Evolutionary conservation across 2,113 vertebrate genomes (phyloP), one percentile per base, ranked within the genome.

Genomic region (Malurus cyaneus): DNA sequence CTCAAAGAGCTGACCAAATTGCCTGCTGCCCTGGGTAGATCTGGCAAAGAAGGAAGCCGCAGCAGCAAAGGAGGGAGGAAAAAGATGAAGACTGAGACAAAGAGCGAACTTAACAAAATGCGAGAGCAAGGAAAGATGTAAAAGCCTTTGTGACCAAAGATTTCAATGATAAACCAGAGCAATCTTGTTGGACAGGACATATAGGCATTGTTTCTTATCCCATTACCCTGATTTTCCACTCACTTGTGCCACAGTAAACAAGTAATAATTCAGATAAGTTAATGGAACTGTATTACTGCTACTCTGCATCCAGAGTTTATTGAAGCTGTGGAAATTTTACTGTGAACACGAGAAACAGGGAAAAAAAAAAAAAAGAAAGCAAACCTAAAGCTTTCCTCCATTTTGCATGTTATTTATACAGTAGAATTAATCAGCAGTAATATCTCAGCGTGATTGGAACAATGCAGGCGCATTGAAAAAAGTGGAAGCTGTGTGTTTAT

Each of bases 401-500:
- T 91, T 96, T 92, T 95, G 39, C 26, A 17, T 69, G 69, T 66
- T 96, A 60, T 95, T 95, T 91, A 18, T 84, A n/a, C 41, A 65
- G 67, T 47, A 83, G 41, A 74, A 77, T 85, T 97, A 94, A 96
- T 93, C 95, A 80, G 90, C 32, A 91, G 50, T 77, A 80, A 88
- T 94, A 84, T 95, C 90, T 89, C 67, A 49, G 62, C 66, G 71
- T 1, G 36, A 59, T 42, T 82, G 88, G 88, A 94, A 96, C 93
- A 94, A 92, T 86, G 94, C 71, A 91, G 46, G 36, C 1, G 0
- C 60, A 89, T 24, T 96, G 72, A 93, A 91, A 95, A 92, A 91
- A 77, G 85, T 94, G 95, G 94, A 96, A 92, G 84, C 57, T 80
- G 59, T 94, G 60, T 47, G 56, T 88, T 95, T 96, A 26, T 88